Conservation (phyloP, 1,140 invertebrate genomes). For the Coelopa frigida region DNA sequence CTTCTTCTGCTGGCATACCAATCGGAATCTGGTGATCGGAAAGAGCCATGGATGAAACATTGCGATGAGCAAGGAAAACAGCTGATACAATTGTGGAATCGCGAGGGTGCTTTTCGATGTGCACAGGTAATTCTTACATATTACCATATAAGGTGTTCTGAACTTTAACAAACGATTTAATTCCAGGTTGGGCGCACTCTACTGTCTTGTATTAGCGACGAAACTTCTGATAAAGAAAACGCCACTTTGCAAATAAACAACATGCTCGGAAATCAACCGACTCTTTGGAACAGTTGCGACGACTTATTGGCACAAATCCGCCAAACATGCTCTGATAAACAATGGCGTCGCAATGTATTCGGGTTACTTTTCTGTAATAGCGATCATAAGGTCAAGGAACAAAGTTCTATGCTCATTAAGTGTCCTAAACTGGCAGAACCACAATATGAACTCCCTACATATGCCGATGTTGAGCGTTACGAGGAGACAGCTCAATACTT, state of each 20-base stretch:
- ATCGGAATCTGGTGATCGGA: constrained; percentile 47
- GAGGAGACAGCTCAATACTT: constrained; percentile 62
- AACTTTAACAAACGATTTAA: background rate
- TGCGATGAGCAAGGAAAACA: constrained; percentile 49
- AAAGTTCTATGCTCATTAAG: constrained; percentile 57
- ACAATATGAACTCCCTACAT: constrained; percentile 51
- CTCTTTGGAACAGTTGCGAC: constrained; percentile 21
- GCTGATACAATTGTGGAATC: constrained; percentile 52
- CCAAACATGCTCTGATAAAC: constrained; percentile 48
- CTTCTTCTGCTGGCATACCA: constrained; percentile 61
- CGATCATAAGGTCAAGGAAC: constrained; percentile 53
- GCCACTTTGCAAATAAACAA: constrained; percentile 8
- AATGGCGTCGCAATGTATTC: constrained; percentile 62
- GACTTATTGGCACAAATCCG: constrained; percentile 28
- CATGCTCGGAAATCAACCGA: constrained; percentile 4
- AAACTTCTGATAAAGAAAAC: constrained; percentile 12
- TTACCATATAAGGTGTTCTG: background rate
- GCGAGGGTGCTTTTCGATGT: constrained; percentile 62
- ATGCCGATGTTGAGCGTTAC: constrained; percentile 52
- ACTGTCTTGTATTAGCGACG: constrained; percentile 44
- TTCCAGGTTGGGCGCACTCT: constrained; percentile 54
- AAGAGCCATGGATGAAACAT: constrained; percentile 53
- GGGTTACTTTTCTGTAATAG: constrained; percentile 57
- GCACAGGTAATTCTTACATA: constrained; percentile 50
- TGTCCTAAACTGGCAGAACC: constrained; percentile 46